Evolutionary conservation across 1,140 invertebrate species (phyloP), one percentile per base, ranked within the genome.

Genomic region (Belonocnema kinseyi): DNA sequence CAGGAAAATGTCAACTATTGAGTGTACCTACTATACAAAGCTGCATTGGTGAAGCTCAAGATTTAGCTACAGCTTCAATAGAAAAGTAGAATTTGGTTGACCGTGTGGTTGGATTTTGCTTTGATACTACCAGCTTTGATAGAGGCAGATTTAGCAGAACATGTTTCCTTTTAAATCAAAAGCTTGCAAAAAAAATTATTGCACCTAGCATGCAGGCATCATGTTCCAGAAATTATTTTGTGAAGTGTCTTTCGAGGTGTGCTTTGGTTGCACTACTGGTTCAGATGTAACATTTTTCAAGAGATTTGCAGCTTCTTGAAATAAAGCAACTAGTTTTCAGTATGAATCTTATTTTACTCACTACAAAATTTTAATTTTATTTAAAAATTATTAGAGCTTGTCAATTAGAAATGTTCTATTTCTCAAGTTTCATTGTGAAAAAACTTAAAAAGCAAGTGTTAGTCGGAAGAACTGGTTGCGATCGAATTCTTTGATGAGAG

Each of bases 91-190:
- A 77, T 73, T 5, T 86, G 52, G 77, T n/a, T 19, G 21, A 74
- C 21, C 50, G 72, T 17, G 51, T 86, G 12, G 80, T 83, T 75
- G 78, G 73, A n/a, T 26, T 86, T 61, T 86, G 80, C 71, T 87
- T 83, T 66, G 85, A 86, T 73, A 87, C 85, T 16, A 85, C 83
- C 76, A 74, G 83, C 52, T 61, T 53, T 8, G 86, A 86, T 73
- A 85, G 82, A 58, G 82, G 81, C 80, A 75, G 71, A 73, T 26
- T 53, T 50, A 80, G 77, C 77, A 73, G 81, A 40, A 26, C 81
- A n/a, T n/a, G n/a, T n/a, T n/a, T n/a, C 0, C 10, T 61, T 50
- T 66, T 76, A 17, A 73, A 80, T n/a, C 52, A 73, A 52, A n/a
- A 50, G 2, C 17, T 80, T 8, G 19, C 21, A 74, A 4, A 71